Evolutionary conservation across 2,888 invertebrate genomes (phyloP).

Genomic region (Mycogona germanica): DNA sequence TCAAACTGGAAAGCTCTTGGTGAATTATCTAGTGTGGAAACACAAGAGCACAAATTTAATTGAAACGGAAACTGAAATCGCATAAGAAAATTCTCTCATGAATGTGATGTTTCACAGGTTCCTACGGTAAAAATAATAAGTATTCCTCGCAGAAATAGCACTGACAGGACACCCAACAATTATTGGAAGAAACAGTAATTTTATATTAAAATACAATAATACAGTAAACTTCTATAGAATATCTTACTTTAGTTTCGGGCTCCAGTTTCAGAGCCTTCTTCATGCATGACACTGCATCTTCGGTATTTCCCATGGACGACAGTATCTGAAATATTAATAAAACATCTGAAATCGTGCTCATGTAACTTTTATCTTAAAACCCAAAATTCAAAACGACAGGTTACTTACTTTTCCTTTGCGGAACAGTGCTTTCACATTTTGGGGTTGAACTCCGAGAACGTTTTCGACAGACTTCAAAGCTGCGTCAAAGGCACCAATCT

Average conservation of each 20-base stretch:
- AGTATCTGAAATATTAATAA: constrained; percentile 41
- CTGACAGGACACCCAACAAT: no score
- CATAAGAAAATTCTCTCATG: no score
- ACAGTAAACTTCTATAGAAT: background rate
- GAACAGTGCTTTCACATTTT: constrained; percentile 81
- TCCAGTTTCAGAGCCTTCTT: constrained; percentile 49
- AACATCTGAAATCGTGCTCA: background rate
- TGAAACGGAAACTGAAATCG: no score
- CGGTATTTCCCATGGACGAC: constrained; percentile 52
- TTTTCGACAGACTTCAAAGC: constrained; percentile 70
- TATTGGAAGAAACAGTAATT: no score
- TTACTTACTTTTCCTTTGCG: constrained; percentile 56
- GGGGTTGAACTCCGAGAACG: constrained; percentile 70
- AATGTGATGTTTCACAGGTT: no score
- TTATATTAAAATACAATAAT: background rate
- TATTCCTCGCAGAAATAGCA: no score
- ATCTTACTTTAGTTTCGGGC: constrained; percentile 40
- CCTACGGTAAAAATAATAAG: no score
- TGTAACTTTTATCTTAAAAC: background rate
- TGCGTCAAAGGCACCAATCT: constrained; percentile 62
- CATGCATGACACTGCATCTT: constrained; percentile 53
- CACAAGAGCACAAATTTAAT: no score
- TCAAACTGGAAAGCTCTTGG: constrained; percentile 39
- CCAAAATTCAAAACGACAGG: background rate
- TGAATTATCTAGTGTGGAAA: constrained; percentile 13